Evolutionary conservation across 1,140 invertebrate genomes (phyloP).

Genomic region (Gryllus bimaculatus): DNA sequence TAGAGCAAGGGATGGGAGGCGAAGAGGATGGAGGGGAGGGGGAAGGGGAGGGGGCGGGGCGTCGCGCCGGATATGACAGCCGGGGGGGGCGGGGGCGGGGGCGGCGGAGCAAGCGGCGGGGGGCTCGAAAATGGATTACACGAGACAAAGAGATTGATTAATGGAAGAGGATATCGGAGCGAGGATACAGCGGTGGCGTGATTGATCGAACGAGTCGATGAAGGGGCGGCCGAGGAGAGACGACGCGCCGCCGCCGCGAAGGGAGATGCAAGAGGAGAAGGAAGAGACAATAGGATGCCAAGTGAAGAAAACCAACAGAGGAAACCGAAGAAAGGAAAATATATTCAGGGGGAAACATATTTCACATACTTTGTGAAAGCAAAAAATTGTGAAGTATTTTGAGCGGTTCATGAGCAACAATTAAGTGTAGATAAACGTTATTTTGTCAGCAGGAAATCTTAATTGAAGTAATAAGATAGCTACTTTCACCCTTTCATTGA

Average conservation of each 20-base stretch:
- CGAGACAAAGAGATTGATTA: conserved; percentile 20
- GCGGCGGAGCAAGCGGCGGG: not conserved
- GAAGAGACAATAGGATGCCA: not conserved
- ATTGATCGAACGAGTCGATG: conserved; percentile 12
- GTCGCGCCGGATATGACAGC: conserved; percentile 11
- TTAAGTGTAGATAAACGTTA: too few species aligned
- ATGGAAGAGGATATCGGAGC: conserved; percentile 16
- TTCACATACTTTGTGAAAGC: not conserved
- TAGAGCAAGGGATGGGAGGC: not conserved
- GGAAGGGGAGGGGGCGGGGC: not conserved
- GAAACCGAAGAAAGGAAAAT: not conserved
- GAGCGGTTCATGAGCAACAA: too few species aligned
- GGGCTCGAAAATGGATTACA: conserved; percentile 11
- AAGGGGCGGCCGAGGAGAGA: too few species aligned
- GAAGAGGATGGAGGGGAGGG: too few species aligned
- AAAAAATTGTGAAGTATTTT: not conserved
- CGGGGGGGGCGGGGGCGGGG: not conserved
- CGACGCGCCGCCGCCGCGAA: not conserved
- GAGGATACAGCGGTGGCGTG: conserved; percentile 10
- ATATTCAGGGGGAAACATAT: not conserved
- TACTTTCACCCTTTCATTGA: too few species aligned
- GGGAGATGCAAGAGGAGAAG: conserved; percentile 1
- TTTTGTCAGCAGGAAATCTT: too few species aligned
- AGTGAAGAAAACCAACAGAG: not conserved
- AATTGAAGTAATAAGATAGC: too few species aligned